Percentiles rank a stretch among this genome's conserved stretches.
phyloP scores from a whole-genome alignment of 2,113 vertebrate species.

The Microtus ochrogaster region DNA sequence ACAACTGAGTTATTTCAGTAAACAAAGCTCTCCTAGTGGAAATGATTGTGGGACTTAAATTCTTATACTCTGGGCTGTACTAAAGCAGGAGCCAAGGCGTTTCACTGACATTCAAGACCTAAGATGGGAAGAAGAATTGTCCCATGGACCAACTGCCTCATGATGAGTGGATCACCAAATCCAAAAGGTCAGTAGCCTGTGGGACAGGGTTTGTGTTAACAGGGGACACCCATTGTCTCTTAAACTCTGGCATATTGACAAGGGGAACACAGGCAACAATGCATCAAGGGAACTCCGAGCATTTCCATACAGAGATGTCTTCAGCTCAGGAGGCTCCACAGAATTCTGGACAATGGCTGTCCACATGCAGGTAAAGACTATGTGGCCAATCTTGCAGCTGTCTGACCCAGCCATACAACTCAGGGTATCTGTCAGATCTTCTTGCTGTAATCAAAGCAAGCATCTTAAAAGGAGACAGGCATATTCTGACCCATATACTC shows the following conservation, averaged over 20 bases:
- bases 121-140: not conserved
- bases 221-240: rapidly evolving
- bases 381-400: rapidly evolving
- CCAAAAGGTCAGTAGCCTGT: rapidly evolving
- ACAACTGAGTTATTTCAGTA: not conserved
- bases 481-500: not conserved
- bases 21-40: too few relatives aligned
- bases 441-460: not conserved
- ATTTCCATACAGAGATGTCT: not conserved
- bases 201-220: rapidly evolving
- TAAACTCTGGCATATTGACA: too few relatives aligned
- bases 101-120: rapidly evolving
- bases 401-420: rapidly evolving
- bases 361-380: rapidly evolving
- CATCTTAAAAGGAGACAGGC: not conserved
- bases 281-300: rapidly evolving
- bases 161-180: rapidly evolving
- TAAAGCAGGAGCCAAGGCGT: rapidly evolving
- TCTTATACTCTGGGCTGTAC: too few relatives aligned
- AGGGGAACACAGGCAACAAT: not conserved
- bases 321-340: not conserved
- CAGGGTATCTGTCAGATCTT: not conserved
- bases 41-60: not conserved
- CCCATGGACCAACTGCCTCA: rapidly evolving
- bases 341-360: too few relatives aligned